Base-by-base conservation (phyloP, 1,140 invertebrate species). In the Probaryconus sp. region DNA sequence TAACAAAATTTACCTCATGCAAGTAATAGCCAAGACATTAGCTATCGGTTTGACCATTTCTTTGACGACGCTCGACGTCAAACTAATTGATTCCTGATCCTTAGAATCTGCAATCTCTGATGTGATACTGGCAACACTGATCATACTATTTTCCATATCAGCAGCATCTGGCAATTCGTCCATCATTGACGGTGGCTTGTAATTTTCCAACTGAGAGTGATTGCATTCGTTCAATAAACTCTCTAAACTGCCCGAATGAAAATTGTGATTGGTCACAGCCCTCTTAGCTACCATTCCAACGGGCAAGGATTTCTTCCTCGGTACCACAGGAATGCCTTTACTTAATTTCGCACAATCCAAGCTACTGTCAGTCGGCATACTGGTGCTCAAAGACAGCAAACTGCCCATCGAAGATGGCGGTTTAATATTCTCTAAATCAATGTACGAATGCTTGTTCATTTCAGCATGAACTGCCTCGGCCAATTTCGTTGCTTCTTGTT, bases 151-250 rank as follows among this genome's bases (percentile, higher is more conserved):
- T 72, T 94, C 93, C 89, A 95, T 92, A 42, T 92, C 91, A 11
- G 87, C 85, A 2, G 85, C 82, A 73, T 94, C 93, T 0, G 92
- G 89, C 7, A 94, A 77, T 68, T 94, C 91, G 37, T 94, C 93
- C 91, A 96, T 92, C 67, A 93, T 89, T 0, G 94, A 94, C 0
- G 95, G 94, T 9, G 94, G 94, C 76, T 94, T 94, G 0, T 95
- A 91, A 67, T 93, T 93, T 13, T 96, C 95, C 33, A 96, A 80
- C 71, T 93, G 90, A 31, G 91, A 90, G 51, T 88, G 89, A 53
- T 88, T 91, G 14, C 87, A 89, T 38, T 89, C 87, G 64, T 88
- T 89, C 42, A 91, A 82, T 3, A 92, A 76, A 82, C 91, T 91
- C 74, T 92, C 92, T 0, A 91, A 87, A 70, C 91, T 92, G 1